These are phyloP conservation scores for Melanostigma gelatinosum DNA, from an alignment of 2,113 vertebrate species.

Conservation along the genomic window DNA sequence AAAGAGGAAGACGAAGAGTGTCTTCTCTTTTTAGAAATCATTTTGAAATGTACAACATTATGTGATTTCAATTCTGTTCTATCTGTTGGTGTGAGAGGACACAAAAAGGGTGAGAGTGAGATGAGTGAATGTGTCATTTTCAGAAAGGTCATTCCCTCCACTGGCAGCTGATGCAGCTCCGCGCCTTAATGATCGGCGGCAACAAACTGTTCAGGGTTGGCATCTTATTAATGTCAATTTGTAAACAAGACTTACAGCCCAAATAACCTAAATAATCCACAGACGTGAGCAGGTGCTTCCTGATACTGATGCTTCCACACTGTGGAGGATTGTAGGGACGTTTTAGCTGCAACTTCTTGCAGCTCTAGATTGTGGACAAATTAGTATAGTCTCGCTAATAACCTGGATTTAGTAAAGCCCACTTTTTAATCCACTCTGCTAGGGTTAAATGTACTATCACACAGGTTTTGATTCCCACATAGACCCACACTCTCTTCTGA, in stretches of 20 bases:
- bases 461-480: conserved; percentile 8
- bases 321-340: background rate
- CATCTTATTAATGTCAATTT: conserved; percentile 4
- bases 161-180: conserved; percentile 7
- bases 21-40: too few species aligned
- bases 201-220: background rate
- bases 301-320: background rate
- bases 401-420: background rate
- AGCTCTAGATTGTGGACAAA: background rate
- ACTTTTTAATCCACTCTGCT: background rate
- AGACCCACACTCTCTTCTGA: background rate
- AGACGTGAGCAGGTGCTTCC: background rate
- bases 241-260: conserved; percentile 3
- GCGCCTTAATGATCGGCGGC: conserved; percentile 1
- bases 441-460: background rate
- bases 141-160: background rate
- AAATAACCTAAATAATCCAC: background rate
- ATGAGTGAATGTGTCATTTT: background rate
- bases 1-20: background rate
- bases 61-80: background rate
- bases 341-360: background rate
- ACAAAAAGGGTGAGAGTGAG: background rate
- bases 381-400: background rate
- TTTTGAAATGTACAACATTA: background rate
- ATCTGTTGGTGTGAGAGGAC: background rate